These are phyloP conservation scores for Xestia ashworthii DNA, from an alignment of 2,888 invertebrate species.

Conservation along the genomic window DNA sequence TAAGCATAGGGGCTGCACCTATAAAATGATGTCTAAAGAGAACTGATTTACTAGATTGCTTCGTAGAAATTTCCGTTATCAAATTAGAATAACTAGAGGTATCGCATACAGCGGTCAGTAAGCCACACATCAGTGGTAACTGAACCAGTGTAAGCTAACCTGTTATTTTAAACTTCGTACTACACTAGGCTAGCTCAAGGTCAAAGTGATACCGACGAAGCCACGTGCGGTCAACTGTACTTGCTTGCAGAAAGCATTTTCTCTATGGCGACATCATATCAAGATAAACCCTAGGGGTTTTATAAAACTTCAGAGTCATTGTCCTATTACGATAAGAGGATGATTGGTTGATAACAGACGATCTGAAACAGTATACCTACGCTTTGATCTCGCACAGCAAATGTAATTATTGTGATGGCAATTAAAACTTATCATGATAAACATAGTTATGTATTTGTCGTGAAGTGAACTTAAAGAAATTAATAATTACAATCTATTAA, in stretches of 20 bases:
- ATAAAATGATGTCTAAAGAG: not conserved
- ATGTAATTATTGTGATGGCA: conserved; percentile 68
- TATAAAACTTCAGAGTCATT: conserved; percentile 74
- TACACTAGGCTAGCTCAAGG: not conserved
- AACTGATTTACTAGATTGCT: conserved; percentile 1
- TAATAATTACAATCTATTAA: conserved; percentile 44
- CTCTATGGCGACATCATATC: conserved; percentile 35
- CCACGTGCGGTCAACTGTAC: conserved; percentile 1
- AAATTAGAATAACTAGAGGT: not conserved
- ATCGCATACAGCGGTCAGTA: conserved; percentile 12
- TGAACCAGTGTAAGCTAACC: not conserved
- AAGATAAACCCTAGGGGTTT: conserved; percentile 67
- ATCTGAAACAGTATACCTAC: conserved; percentile 68
- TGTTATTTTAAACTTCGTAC: not conserved
- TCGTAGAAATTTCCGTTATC: not conserved
- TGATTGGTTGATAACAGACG: conserved; percentile 73
- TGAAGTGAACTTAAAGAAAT: conserved; percentile 48
- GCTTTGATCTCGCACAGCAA: conserved; percentile 70
- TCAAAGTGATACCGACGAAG: not conserved
- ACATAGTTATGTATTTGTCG: conserved; percentile 59
- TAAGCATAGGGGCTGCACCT: not conserved
- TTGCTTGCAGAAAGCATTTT: conserved; percentile 43
- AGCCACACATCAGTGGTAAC: not conserved
- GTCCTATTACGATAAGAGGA: conserved; percentile 75
- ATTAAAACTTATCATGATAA: conserved; percentile 67